A percentile compares a stretch with the other conserved stretches of the same genome.
Evolutionary conservation across 2,888 invertebrate species (phyloP).

Genomic region (Oligia strigilis): DNA sequence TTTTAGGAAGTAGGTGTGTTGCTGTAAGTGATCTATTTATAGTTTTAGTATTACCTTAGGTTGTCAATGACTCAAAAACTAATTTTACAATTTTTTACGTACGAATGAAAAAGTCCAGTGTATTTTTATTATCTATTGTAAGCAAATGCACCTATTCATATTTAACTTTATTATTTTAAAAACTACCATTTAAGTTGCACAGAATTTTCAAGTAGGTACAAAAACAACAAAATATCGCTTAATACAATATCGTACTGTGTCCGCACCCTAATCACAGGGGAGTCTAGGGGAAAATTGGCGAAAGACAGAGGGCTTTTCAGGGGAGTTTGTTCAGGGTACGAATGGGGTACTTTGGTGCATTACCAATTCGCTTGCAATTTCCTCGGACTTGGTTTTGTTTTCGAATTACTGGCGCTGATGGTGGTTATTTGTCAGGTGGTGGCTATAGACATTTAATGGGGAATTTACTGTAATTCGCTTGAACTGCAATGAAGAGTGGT

Average conservation of each 20-base stretch:
- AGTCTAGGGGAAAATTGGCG: conserved; percentile 62
- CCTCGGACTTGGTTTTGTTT: conserved; percentile 58
- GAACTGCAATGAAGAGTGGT: background rate
- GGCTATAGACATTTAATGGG: conserved; percentile 22
- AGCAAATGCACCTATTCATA: background rate
- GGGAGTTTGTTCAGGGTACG: conserved; percentile 64
- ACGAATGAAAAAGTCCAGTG: background rate
- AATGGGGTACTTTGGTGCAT: conserved; percentile 74
- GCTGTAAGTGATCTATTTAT: background rate
- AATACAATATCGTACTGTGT: conserved; percentile 30
- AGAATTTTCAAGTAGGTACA: conserved; percentile 15
- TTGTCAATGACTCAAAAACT: background rate
- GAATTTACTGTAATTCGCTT: conserved; percentile 12
- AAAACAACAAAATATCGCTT: background rate
- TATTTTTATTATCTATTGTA: background rate
- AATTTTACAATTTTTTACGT: background rate
- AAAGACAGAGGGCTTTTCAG: conserved; percentile 55
- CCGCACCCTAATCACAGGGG: conserved; percentile 53
- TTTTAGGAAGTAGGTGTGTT: background rate
- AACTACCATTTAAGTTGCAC: background rate
- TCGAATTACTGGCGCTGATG: conserved; percentile 48
- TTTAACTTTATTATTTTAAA: background rate
- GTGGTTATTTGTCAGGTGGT: conserved; percentile 42
- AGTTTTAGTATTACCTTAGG: background rate
- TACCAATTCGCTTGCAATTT: conserved; percentile 71